phyloP scores from a whole-genome alignment of 2,797 vertebrate species.

The Xerus rutilus region DNA sequence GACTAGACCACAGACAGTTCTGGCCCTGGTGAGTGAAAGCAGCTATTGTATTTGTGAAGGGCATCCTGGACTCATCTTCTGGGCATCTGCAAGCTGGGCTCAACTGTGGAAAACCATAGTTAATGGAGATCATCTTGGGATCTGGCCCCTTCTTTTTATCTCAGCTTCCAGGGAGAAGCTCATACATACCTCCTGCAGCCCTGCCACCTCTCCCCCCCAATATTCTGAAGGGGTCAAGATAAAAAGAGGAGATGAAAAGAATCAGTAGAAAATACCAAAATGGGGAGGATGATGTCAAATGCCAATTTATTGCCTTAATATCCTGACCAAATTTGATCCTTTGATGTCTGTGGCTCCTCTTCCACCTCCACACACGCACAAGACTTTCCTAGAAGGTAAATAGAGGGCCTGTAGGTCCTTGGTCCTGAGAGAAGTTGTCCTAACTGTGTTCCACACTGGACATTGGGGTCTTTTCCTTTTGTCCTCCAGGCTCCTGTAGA shows the following conservation, averaged over 20 bases:
- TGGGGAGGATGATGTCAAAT: not conserved
- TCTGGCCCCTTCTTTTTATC: slow-evolving; percentile 3
- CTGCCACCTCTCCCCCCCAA: not conserved
- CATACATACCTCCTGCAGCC: not conserved
- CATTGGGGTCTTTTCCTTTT: not conserved
- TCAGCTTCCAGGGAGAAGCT: not conserved
- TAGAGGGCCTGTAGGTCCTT: not conserved
- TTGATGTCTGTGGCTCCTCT: slow-evolving; percentile 10
- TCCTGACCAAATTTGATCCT: slow-evolving; percentile 48
- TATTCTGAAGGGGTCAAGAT: not conserved
- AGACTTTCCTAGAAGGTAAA: not conserved
- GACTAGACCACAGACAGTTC: not conserved
- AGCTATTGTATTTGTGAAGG: not conserved
- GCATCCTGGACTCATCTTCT: not conserved
- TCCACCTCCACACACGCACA: too few relatives aligned
- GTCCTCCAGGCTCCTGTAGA: not conserved
- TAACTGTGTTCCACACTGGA: not conserved
- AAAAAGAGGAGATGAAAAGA: not conserved
- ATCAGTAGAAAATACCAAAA: not conserved
- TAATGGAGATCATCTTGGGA: not conserved
- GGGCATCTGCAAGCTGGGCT: not conserved
- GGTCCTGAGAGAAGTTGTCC: not conserved
- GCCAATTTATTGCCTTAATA: slow-evolving; percentile 43
- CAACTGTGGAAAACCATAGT: not conserved
- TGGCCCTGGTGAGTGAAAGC: not conserved